A percentile compares a stretch with the other conserved stretches of the same genome.
These are phyloP conservation scores for Griposia aprilina DNA, from an alignment of 2,888 invertebrate species.

Conservation along the genomic window DNA sequence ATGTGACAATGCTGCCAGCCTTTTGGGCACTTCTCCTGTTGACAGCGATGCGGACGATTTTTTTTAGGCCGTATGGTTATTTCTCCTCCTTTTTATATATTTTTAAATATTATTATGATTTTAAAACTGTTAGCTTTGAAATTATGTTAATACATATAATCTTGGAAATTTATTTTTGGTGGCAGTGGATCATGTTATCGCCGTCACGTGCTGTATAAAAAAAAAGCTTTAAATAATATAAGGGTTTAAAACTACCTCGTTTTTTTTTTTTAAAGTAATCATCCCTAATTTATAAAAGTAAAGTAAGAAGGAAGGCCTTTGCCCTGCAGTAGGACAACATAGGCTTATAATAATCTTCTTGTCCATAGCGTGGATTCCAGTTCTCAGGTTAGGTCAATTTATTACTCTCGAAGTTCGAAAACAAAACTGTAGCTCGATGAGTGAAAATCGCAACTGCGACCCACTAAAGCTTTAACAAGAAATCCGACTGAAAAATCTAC, in stretches of 20 bases:
- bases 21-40: not conserved
- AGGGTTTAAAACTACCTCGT: too few species aligned
- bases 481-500: slow-evolving; percentile 46
- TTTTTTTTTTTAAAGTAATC: too few species aligned
- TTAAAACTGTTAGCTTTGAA: not conserved
- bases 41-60: not conserved
- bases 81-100: not conserved
- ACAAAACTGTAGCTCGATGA: not conserved
- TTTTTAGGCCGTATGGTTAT: not conserved
- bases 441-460: slow-evolving; percentile 16
- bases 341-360: not conserved
- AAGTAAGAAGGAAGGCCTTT: not conserved
- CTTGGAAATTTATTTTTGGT: not conserved
- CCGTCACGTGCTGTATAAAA: not conserved
- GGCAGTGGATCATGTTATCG: not conserved
- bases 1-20: not conserved
- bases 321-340: not conserved
- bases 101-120: not conserved
- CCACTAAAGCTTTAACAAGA: slow-evolving; percentile 43
- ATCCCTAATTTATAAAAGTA: too few species aligned
- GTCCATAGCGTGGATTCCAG: not conserved
- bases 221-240: not conserved
- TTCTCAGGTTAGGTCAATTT: not conserved
- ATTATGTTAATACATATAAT: not conserved
- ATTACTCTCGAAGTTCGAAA: not conserved